Evolutionary conservation across 2,888 invertebrate species (phyloP).

Genomic region (Plebejus melissa): DNA sequence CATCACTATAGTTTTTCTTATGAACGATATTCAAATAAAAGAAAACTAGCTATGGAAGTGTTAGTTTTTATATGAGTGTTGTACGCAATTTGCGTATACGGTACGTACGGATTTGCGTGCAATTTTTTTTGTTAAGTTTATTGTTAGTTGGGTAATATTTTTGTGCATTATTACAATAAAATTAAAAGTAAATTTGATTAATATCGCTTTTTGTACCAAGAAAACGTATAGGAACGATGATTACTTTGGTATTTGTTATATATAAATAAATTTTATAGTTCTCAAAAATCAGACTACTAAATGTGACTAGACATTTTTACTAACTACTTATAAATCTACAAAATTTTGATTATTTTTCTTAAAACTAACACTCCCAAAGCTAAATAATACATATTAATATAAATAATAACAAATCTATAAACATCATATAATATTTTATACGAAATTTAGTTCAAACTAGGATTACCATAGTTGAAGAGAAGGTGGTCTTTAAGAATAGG

Average conservation of each 20-base stretch:
- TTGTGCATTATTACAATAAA: not conserved
- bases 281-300: constrained; percentile 14
- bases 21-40: not conserved
- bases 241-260: constrained; percentile 30
- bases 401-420: not conserved
- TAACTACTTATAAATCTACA: constrained; percentile 7
- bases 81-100: not conserved
- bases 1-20: not conserved
- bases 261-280: not conserved
- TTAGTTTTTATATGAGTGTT: constrained; percentile 23
- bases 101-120: not conserved
- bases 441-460: not conserved
- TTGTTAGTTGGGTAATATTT: not conserved
- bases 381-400: not conserved
- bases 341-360: not conserved
- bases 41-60: constrained; percentile 34
- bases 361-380: constrained; percentile 24
- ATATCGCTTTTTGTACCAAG: not conserved
- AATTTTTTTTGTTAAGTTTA: not conserved
- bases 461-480: not conserved
- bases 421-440: not conserved
- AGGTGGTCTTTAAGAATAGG: not conserved
- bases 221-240: constrained; percentile 28
- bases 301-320: constrained; percentile 22
- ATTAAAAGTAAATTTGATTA: not conserved